Evolutionary conservation across 2,797 vertebrate species (phyloP).

Genomic region (Hypotaenidia philippensis): DNA sequence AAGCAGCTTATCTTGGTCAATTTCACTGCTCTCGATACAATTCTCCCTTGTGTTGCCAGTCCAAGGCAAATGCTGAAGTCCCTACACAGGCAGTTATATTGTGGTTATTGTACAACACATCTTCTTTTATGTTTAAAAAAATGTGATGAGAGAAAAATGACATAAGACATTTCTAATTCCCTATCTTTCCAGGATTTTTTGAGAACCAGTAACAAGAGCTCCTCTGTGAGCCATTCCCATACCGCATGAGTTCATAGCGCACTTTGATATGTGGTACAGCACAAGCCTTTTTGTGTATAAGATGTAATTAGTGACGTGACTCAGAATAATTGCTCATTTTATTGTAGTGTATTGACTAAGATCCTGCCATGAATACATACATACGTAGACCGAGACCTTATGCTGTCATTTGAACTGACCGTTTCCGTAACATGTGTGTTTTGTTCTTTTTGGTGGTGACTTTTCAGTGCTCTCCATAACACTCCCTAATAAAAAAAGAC

Average conservation of each 20-base stretch:
- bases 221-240: slow-evolving; percentile 18
- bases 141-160: slow-evolving; percentile 1
- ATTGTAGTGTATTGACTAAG: slow-evolving; percentile 53
- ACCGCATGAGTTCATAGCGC: slow-evolving; percentile 28
- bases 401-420: not conserved
- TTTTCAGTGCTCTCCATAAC: not conserved
- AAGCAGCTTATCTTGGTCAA: slow-evolving; percentile 26
- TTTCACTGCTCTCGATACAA: not conserved
- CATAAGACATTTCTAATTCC: not conserved
- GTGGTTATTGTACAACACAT: slow-evolving; percentile 15
- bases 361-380: slow-evolving; percentile 48
- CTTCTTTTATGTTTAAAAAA: slow-evolving; percentile 27
- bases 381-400: not conserved
- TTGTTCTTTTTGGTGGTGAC: not conserved
- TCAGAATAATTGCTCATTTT: slow-evolving; percentile 51
- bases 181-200: not conserved
- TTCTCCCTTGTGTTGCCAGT: slow-evolving; percentile 13
- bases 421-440: not conserved
- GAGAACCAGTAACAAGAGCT: slow-evolving; percentile 43
- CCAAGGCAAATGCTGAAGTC: not conserved
- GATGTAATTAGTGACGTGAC: slow-evolving; percentile 55
- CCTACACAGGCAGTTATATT: not conserved
- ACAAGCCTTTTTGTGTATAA: slow-evolving; percentile 46
- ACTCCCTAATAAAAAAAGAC: not conserved
- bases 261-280: slow-evolving; percentile 41